phyloP scores from a whole-genome alignment of 2,888 invertebrate genomes.

The Plutella xylostella region DNA sequence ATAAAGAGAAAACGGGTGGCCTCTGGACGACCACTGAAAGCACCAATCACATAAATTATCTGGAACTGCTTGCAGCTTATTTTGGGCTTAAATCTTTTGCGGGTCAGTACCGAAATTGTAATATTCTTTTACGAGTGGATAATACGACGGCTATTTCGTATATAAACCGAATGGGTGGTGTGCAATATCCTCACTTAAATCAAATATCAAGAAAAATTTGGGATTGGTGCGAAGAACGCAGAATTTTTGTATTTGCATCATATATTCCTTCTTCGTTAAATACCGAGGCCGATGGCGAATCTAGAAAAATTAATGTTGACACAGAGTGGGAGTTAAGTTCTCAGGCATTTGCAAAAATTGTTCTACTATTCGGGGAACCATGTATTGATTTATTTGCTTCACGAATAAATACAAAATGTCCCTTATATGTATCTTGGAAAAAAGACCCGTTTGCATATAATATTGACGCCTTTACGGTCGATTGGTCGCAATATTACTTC shows the following conservation, averaged over 20 bases:
- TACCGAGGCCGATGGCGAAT: slow-evolving; percentile 6
- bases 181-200: slow-evolving; percentile 6
- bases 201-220: slow-evolving; percentile 1
- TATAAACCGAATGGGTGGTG: slow-evolving; percentile 6
- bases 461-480: neutral
- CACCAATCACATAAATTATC: slow-evolving; percentile 2
- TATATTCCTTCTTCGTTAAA: slow-evolving; percentile 4
- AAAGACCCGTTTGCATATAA: neutral
- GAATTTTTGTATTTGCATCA: slow-evolving; percentile 2
- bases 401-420: neutral
- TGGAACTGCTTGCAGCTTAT: slow-evolving; percentile 6
- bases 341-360: neutral
- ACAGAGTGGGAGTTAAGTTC: slow-evolving; percentile 3
- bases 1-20: neutral
- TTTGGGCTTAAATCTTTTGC: slow-evolving; percentile 7
- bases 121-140: slow-evolving; percentile 4
- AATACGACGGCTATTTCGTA: slow-evolving; percentile 5
- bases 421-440: neutral
- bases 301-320: neutral
- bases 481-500: slow-evolving; percentile 5
- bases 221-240: slow-evolving; percentile 8
- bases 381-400: neutral
- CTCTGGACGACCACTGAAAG: slow-evolving; percentile 1
- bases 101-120: neutral
- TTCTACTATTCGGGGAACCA: neutral